Evolutionary conservation across 2,888 invertebrate species (phyloP).

Genomic region (Meiosimyza platycephala): DNA sequence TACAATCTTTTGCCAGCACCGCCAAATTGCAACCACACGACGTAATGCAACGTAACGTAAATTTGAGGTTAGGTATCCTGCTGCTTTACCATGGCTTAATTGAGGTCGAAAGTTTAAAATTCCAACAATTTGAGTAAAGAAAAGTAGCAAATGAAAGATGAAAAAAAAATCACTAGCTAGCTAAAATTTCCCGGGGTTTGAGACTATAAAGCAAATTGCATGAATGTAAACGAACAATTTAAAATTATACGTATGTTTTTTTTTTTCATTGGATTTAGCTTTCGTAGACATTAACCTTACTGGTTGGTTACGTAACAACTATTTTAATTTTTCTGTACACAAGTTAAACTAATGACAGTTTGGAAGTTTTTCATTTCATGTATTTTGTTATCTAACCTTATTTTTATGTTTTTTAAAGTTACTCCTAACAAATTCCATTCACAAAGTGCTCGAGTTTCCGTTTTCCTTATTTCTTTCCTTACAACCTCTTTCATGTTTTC

Average conservation of each 20-base stretch:
- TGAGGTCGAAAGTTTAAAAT: constrained; percentile 65
- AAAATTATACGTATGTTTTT: background rate
- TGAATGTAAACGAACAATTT: background rate
- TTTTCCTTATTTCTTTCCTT: background rate
- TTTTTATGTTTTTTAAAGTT: no score
- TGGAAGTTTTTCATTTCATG: no score
- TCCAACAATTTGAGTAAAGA: constrained; percentile 30
- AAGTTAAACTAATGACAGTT: no score
- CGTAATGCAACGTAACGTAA: constrained; percentile 18
- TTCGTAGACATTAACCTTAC: no score
- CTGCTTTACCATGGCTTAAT: constrained; percentile 51
- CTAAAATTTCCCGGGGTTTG: background rate
- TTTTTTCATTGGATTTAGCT: no score
- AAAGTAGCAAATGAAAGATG: constrained; percentile 20
- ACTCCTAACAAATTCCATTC: no score
- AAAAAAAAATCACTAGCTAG: background rate
- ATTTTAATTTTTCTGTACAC: no score
- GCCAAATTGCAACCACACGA: background rate
- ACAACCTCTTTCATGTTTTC: background rate
- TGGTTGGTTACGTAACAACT: no score
- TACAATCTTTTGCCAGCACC: background rate
- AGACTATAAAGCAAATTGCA: background rate
- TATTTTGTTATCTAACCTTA: no score
- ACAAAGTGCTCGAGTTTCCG: background rate
- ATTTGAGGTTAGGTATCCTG: constrained; percentile 23